These are phyloP conservation scores for Oryzias sinensis DNA, from an alignment of 2,797 vertebrate genomes.

Conservation along the genomic window DNA sequence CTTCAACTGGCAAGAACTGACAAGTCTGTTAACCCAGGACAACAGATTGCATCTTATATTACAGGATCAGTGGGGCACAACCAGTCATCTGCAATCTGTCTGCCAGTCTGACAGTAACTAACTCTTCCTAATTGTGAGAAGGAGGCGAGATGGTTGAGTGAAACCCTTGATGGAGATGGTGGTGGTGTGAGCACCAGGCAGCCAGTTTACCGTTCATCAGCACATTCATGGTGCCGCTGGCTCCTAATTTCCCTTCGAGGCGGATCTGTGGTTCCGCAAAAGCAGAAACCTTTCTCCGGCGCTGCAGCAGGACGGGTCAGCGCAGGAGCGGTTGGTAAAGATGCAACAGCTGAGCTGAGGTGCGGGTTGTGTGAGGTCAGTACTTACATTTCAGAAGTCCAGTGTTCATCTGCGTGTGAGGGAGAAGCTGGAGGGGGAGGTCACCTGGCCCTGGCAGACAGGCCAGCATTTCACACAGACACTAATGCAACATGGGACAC, in stretches of 20 bases:
- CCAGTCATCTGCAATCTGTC: slow-evolving; percentile 57
- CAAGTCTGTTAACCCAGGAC: slow-evolving; percentile 44
- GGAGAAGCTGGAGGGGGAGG: slow-evolving; percentile 97
- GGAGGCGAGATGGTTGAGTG: slow-evolving; percentile 34
- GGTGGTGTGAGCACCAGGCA: slow-evolving; percentile 10
- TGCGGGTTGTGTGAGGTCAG: slow-evolving; percentile 32
- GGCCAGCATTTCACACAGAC: slow-evolving; percentile 98
- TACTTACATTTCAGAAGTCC: slow-evolving; percentile 99
- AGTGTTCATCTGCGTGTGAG: slow-evolving; percentile 99
- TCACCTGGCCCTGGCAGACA: slow-evolving; percentile 98
- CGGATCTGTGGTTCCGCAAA: slow-evolving; percentile 33
- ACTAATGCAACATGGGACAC: slow-evolving; percentile 93
- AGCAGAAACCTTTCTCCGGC: slow-evolving; percentile 26
- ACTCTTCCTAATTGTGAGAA: slow-evolving; percentile 71
- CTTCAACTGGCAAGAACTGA: slow-evolving; percentile 44
- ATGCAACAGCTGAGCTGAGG: slow-evolving; percentile 56
- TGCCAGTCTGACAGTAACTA: slow-evolving; percentile 52
- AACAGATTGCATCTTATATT: slow-evolving; percentile 64
- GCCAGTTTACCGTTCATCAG: slow-evolving; percentile 43
- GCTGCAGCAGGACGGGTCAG: slow-evolving; percentile 35
- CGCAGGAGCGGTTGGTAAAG: slow-evolving; percentile 43
- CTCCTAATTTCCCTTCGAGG: slow-evolving; percentile 48
- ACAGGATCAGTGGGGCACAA: slow-evolving; percentile 60
- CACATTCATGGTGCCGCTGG: slow-evolving; percentile 55
- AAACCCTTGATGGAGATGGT: slow-evolving; percentile 15